Percentiles rank a stretch among this genome's conserved stretches.
These are phyloP conservation scores for Cosmia trapezina DNA, from an alignment of 2,888 invertebrate genomes.

Conservation along the genomic window DNA sequence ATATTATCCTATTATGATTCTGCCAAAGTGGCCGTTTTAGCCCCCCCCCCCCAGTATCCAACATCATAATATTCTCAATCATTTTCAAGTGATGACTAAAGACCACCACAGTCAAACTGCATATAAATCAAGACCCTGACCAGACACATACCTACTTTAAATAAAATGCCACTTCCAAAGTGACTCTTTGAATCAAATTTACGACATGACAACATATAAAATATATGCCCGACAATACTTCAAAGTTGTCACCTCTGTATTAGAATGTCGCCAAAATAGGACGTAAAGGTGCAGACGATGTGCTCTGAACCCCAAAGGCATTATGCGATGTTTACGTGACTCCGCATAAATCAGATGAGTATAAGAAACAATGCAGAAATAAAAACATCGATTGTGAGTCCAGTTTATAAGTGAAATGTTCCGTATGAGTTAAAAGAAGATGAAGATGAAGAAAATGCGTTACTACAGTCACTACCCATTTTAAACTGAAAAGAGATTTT, in stretches of 20 bases:
- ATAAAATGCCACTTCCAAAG: slow-evolving; percentile 41
- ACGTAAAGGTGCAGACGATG: slow-evolving; percentile 53
- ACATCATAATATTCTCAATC: background rate
- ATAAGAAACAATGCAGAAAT: slow-evolving; percentile 64
- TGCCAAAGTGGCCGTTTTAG: no score
- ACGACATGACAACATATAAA: slow-evolving; percentile 30
- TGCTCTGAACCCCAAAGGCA: slow-evolving; percentile 66
- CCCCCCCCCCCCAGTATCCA: no score
- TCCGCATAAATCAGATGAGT: slow-evolving; percentile 77
- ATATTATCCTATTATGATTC: no score
- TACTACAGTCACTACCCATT: no score
- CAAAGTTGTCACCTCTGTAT: slow-evolving; percentile 58
- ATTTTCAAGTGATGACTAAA: slow-evolving; percentile 24
- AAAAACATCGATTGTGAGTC: slow-evolving; percentile 55
- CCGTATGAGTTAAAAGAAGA: slow-evolving; percentile 51
- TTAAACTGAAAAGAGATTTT: background rate
- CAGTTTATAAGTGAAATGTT: slow-evolving; percentile 44
- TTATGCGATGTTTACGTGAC: slow-evolving; percentile 78
- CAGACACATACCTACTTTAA: slow-evolving; percentile 13
- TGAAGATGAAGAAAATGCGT: no score
- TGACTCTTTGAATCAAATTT: slow-evolving; percentile 41
- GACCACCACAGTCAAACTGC: slow-evolving; percentile 22
- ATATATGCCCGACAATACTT: slow-evolving; percentile 45
- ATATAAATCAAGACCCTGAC: slow-evolving; percentile 32
- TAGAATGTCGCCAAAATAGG: slow-evolving; percentile 58